A percentile compares a stretch with the other conserved stretches of the same genome.
Conservation (phyloP, 2,113 vertebrate genomes). For the Aldabrachelys gigantea region DNA sequence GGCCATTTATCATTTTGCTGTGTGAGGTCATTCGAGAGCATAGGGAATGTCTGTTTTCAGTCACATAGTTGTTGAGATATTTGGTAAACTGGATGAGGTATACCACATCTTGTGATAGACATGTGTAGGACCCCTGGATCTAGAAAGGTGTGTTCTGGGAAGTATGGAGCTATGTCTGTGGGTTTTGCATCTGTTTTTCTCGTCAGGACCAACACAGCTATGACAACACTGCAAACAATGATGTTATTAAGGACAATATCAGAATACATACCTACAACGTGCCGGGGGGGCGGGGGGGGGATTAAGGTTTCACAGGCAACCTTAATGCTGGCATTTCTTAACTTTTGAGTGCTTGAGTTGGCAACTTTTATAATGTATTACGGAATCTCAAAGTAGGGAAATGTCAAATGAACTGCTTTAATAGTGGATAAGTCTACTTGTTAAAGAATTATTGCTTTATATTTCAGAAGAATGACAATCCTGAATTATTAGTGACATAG, state of each 20-base stretch:
- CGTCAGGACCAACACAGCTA: background rate
- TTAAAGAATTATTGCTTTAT: slow-evolving; percentile 48
- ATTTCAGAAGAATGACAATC: slow-evolving; percentile 44
- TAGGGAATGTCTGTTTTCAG: background rate
- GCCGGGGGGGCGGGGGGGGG: accelerated
- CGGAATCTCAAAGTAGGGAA: background rate
- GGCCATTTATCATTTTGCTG: background rate
- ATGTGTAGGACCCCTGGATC: background rate
- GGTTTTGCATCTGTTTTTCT: background rate
- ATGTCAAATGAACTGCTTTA: background rate
- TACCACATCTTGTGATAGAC: background rate
- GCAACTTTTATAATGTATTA: background rate
- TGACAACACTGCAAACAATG: background rate
- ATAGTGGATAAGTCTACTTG: background rate
- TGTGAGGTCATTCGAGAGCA: background rate
- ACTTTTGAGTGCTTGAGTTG: background rate
- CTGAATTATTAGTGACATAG: slow-evolving; percentile 51
- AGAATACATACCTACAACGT: background rate
- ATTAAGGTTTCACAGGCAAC: background rate
- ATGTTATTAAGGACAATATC: background rate
- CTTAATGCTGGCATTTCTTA: background rate
- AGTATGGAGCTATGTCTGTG: background rate
- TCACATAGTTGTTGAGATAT: background rate
- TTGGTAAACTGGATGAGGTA: background rate
- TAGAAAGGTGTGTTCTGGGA: background rate